phyloP scores from a whole-genome alignment of 2,888 invertebrate genomes.

The Coremacera marginata region DNA sequence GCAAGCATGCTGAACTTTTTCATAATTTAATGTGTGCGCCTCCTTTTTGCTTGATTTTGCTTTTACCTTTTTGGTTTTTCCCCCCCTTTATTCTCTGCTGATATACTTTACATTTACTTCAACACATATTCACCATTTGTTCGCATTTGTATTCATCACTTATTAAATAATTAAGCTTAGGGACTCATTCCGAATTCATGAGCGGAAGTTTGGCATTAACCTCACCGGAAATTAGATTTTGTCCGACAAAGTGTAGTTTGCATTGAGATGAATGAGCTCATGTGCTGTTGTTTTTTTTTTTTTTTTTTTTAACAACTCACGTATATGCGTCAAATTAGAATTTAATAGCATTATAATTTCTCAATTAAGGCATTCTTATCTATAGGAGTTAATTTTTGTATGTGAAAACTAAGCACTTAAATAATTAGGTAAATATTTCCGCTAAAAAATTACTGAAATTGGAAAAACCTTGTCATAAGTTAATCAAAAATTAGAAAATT shows the following conservation, averaged over 20 bases:
- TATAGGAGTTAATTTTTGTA: too few relatives aligned
- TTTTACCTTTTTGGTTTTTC: neutral
- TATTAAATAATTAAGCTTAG: neutral
- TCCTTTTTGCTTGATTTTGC: neutral
- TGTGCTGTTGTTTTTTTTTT: neutral
- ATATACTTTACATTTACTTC: neutral
- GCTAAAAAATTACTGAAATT: too few relatives aligned
- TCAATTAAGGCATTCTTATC: too few relatives aligned
- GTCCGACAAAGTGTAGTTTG: neutral
- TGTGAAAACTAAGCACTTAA: too few relatives aligned
- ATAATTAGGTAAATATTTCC: too few relatives aligned
- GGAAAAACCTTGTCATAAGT: too few relatives aligned
- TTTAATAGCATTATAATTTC: too few relatives aligned
- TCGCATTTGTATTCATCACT: neutral
- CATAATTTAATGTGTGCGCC: neutral
- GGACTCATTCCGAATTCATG: neutral
- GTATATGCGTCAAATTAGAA: too few relatives aligned
- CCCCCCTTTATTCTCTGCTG: neutral
- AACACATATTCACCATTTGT: neutral
- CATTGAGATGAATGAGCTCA: neutral
- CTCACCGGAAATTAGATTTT: slow-evolving; percentile 4
- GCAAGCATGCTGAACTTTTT: too few relatives aligned
- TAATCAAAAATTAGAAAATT: too few relatives aligned
- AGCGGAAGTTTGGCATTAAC: neutral
- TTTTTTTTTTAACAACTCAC: too few relatives aligned